Percentiles rank a stretch among this genome's conserved stretches.
Evolutionary conservation across 2,888 invertebrate species (phyloP).

Genomic region (Globia sparganii): DNA sequence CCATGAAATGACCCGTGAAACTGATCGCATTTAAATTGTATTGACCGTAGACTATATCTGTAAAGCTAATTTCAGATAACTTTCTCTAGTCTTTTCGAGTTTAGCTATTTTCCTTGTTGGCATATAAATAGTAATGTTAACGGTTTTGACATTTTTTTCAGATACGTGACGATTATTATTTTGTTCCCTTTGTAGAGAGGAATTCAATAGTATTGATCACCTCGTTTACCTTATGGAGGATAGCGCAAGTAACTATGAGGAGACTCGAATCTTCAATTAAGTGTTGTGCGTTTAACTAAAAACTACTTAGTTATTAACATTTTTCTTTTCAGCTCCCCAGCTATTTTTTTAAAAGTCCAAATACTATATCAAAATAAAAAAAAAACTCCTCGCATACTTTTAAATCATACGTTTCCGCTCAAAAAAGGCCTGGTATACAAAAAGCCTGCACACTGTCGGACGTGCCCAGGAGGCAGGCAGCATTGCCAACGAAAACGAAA

Average conservation of each 20-base stretch:
- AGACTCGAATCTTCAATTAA: not conserved
- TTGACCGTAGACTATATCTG: not conserved
- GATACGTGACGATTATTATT: not conserved
- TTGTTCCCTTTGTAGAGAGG: not conserved
- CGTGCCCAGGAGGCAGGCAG: slow-evolving; percentile 50
- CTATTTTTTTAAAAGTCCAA: not conserved
- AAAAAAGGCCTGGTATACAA: slow-evolving; percentile 41
- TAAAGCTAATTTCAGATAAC: not conserved
- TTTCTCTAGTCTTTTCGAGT: not conserved
- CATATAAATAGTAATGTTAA: not conserved
- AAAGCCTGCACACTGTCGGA: slow-evolving; percentile 29
- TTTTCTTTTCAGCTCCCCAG: not conserved
- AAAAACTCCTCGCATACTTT: slow-evolving; percentile 10
- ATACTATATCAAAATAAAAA: not conserved
- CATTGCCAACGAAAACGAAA: slow-evolving; percentile 42
- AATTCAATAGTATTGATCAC: not conserved
- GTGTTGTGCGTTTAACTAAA: too few species aligned
- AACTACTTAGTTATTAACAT: not conserved
- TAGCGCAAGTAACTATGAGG: not conserved
- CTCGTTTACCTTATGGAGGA: not conserved
- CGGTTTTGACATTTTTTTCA: not conserved
- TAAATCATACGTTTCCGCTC: slow-evolving; percentile 20
- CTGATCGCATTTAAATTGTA: slow-evolving; percentile 9
- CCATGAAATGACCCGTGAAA: slow-evolving; percentile 16
- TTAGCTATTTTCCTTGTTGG: not conserved